Evolutionary conservation across 2,888 invertebrate species (phyloP).

Genomic region (Epistrophella euchroma): DNA sequence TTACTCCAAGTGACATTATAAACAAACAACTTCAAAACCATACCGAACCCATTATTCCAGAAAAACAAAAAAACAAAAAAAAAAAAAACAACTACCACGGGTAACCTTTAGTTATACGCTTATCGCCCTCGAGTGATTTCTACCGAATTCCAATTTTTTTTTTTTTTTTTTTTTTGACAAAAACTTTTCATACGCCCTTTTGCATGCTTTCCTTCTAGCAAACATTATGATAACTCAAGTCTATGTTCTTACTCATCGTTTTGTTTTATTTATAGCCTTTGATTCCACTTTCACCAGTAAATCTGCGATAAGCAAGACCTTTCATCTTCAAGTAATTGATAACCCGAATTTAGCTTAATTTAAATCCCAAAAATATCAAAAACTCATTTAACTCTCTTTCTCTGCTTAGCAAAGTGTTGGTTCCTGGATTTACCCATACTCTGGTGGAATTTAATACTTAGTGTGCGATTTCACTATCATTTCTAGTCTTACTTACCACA

Average conservation of each 20-base stretch:
- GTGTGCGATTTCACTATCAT: slow-evolving; percentile 44
- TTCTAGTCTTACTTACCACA: slow-evolving; percentile 28
- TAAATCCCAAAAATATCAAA: slow-evolving; percentile 26
- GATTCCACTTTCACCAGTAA: slow-evolving; percentile 51
- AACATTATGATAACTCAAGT: slow-evolving; percentile 48
- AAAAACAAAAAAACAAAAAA: background rate
- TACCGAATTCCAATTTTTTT: slow-evolving; percentile 33
- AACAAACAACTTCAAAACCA: slow-evolving; percentile 47
- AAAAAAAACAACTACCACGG: slow-evolving; percentile 2
- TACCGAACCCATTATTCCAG: slow-evolving; percentile 44
- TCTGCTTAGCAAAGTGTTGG: background rate
- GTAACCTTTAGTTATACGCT: slow-evolving; percentile 54
- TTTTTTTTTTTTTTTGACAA: background rate
- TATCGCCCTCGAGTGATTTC: slow-evolving; percentile 35
- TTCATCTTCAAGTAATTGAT: slow-evolving; percentile 45
- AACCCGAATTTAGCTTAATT: slow-evolving; percentile 46
- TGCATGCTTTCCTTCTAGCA: slow-evolving; percentile 31
- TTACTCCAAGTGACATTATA: slow-evolving; percentile 39
- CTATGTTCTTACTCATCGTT: slow-evolving; percentile 38
- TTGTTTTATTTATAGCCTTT: slow-evolving; percentile 22
- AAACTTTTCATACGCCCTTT: slow-evolving; percentile 5
- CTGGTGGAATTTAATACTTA: slow-evolving; percentile 12
- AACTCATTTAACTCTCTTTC: slow-evolving; percentile 32
- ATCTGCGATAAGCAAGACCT: slow-evolving; percentile 42
- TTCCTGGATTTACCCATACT: slow-evolving; percentile 7